Percentiles rank a stretch among this genome's conserved stretches.
phyloP scores from a whole-genome alignment of 2,113 vertebrate genomes.

The Aldabrachelys gigantea region DNA sequence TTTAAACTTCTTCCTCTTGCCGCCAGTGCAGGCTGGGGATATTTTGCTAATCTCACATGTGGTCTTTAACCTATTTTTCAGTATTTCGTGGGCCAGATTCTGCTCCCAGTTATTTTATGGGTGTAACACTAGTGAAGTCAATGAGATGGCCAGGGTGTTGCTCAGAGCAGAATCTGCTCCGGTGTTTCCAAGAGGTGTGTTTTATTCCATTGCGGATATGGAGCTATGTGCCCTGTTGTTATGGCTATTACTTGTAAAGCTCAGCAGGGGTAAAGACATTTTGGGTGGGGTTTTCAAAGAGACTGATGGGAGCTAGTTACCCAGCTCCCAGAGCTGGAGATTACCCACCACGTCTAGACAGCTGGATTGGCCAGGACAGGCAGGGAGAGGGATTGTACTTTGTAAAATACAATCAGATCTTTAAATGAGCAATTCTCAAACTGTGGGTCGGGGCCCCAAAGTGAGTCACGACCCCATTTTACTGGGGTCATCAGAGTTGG shows the following conservation, averaged over 20 bases:
- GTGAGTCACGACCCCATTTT: too few species aligned
- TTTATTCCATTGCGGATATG: conserved; percentile 40
- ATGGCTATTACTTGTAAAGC: neutral
- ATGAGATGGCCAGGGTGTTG: conserved; percentile 19
- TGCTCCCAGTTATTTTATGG: conserved; percentile 26
- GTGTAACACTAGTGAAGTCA: conserved; percentile 47
- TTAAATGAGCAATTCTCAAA: too few species aligned
- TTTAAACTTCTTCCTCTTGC: neutral
- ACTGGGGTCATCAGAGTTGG: too few species aligned
- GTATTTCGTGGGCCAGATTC: conserved; percentile 27
- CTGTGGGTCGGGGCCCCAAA: too few species aligned
- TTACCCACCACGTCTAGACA: neutral
- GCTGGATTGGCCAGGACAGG: neutral
- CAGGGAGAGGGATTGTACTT: neutral
- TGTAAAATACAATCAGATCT: neutral
- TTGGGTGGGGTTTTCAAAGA: neutral
- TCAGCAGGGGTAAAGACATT: neutral
- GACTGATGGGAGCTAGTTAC: conserved; percentile 14
- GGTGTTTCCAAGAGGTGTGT: conserved; percentile 36
- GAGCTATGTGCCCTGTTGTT: neutral
- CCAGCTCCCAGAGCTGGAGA: neutral
- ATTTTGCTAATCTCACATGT: neutral
- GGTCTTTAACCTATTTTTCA: conserved; percentile 55
- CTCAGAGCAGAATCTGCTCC: conserved; percentile 54
- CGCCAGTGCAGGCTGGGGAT: conserved; percentile 11